phyloP scores from a whole-genome alignment of 2,888 invertebrate species.

The Stenchaetothrips biformis region DNA sequence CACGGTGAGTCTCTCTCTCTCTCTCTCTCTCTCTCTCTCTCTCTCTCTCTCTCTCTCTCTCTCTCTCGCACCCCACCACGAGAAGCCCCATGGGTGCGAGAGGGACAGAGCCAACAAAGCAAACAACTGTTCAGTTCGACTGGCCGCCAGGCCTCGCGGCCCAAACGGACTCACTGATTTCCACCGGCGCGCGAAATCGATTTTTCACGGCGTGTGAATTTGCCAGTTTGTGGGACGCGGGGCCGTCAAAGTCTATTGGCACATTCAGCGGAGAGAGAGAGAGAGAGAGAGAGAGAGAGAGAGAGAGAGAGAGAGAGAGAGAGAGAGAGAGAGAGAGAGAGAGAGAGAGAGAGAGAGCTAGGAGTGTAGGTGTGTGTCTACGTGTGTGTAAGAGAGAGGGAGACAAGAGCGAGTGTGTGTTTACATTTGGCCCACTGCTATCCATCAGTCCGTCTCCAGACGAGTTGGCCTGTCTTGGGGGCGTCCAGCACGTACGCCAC shows the following conservation, averaged over 20 bases:
- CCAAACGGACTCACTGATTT: slow-evolving; percentile 39
- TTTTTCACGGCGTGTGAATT: not conserved
- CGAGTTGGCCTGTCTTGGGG: too few species aligned
- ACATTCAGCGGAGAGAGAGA: not conserved
- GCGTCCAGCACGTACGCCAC: too few species aligned
- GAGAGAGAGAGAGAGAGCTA: too few species aligned
- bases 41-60: not conserved
- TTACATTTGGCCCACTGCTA: too few species aligned
- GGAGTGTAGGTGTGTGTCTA: not conserved
- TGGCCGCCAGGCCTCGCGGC: slow-evolving; percentile 40
- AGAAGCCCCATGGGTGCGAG: not conserved
- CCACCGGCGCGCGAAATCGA: slow-evolving; percentile 43
- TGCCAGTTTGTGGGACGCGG: not conserved
- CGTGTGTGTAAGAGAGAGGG: not conserved
- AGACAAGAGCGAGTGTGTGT: not conserved
- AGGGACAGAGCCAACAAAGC: not conserved
- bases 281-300: too few species aligned
- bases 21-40: not conserved
- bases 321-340: too few species aligned
- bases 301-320: too few species aligned
- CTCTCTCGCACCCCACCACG: not conserved
- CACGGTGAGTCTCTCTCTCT: slow-evolving; percentile 49
- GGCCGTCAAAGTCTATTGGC: not conserved
- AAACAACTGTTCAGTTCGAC: slow-evolving; percentile 12
- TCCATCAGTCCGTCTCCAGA: too few species aligned